Base-by-base conservation (phyloP, 92 coral and sea anemone genomes). In the Heliopora coerulea region DNA sequence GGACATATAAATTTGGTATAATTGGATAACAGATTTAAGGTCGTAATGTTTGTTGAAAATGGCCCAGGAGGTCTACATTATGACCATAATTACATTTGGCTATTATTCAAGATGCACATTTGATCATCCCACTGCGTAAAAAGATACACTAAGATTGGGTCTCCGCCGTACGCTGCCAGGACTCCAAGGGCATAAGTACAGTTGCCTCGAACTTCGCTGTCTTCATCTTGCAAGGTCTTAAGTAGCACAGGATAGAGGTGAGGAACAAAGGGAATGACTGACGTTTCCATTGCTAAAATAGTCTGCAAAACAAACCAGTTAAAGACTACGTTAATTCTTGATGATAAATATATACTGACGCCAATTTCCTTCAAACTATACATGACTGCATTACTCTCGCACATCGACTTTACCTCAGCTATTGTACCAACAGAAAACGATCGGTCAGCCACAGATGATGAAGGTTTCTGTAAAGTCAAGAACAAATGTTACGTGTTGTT, bases 371-470 rank as follows among this genome's bases (percentile, higher is more conserved):
- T 5, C 5, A 37, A 37, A 37, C 12, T 12, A 5, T 12, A 37
- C 5, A 12, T 5, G 12, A 37, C 6, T 37, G 12, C 42, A 4
- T 37, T 12, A 12, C 12, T 37, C 12, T 4, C 12, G 12, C 12
- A 4, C 42, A 37, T 37, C 12, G 6, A 12, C 27, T 86, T 74
- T 73, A 93, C 97, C 90, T 93, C 97, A 11, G 96, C 87, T 28
- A 93, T 90, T 2, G 96, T 93, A 54, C 97, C 97, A 61, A 93
- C 84, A 32, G 97, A 96, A 60, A 93, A 93, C 12, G 97, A 93
- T 32, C 88, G 86, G 72, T 93, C 97, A 17, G 97, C 79, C 30
- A 91, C 96, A 21, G 91, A 86, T 59, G 87, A 82, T 8, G 97
- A 74, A 37, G 91, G 88, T 35, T 91, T 88, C 96, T 89, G 44